A percentile compares a stretch with the other conserved stretches of the same genome.
These are phyloP conservation scores for Argyrosomus japonicus DNA, from an alignment of 2,113 vertebrate genomes.

Conservation along the genomic window DNA sequence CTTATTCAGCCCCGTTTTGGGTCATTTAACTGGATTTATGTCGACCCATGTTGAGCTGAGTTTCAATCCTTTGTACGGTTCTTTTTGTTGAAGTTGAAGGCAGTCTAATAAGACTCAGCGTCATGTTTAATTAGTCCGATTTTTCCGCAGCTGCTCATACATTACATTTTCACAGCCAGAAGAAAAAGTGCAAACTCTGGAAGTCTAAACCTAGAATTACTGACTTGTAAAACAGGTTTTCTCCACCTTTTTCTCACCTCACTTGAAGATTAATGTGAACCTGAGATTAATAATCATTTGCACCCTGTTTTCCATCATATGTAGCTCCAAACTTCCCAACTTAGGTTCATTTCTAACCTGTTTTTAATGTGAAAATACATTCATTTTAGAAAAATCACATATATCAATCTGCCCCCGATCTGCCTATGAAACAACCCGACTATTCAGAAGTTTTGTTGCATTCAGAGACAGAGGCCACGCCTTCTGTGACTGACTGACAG, in stretches of 20 bases:
- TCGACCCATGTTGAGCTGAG: not conserved
- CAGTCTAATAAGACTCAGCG: not conserved
- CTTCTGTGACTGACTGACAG: not conserved
- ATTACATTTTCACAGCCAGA: not conserved
- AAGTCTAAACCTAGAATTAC: constrained; percentile 22
- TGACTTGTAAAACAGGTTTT: constrained; percentile 40
- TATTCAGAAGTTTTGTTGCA: not conserved
- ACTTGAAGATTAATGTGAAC: not conserved
- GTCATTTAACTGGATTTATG: not conserved
- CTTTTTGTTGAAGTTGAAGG: not conserved
- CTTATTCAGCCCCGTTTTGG: not conserved
- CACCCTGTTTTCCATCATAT: not conserved
- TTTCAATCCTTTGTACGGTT: not conserved
- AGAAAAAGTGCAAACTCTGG: not conserved
- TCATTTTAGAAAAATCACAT: not conserved
- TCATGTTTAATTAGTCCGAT: too few species aligned
- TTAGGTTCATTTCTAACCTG: not conserved
- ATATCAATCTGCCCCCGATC: not conserved
- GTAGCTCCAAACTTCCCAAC: not conserved
- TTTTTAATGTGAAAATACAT: not conserved
- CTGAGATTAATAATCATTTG: constrained; percentile 2
- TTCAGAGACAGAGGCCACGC: constrained; percentile 18
- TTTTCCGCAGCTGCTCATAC: not conserved
- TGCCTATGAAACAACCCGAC: not conserved
- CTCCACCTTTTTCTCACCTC: not conserved